Base-by-base conservation (phyloP, 64 coral and sea anemone species). In the Montipora efflorescens region DNA sequence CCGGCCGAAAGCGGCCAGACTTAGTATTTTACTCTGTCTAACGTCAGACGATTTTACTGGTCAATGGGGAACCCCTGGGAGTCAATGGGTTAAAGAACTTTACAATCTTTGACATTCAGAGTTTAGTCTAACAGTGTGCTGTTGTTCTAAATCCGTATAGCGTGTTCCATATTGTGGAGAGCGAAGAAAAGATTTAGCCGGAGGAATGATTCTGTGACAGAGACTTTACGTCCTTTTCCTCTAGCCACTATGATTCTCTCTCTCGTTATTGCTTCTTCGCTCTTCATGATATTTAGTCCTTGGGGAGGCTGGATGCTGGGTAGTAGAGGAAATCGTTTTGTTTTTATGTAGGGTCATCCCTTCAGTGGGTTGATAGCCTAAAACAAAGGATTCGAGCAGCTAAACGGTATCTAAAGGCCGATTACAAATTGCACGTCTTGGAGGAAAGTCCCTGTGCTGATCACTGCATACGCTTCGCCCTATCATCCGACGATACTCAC, bases 341-440 rank as follows among this genome's bases (percentile, higher is more conserved):
- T 18, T 66, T 48, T 19, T 13, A 47, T 79, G 78, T 59, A 94
- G 85, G 92, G 4, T 52, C 59, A 46, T 88, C 86, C 11, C 67
- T 82, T 44, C 47, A 72, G n/a, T 94, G 78, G 92, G 48, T 74
- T 75, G 70, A 88, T n/a, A 83, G 44, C 51, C 9, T 64, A 16
- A 52, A 74, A 81, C 12, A 80, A 66, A 80, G 79, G 72, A 14
- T 94, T 20, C 84, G 73, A 75, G 50, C 77, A 44, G 77, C 84
- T 20, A 88, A 94, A 55, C 15, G 55, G 45, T 94, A 89, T 53
- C 46, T 94, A 10, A 94, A 88, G 73, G 67, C 92, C 18, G 86
- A 94, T 76, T 89, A 89, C 86, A n/a, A n/a, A n/a, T n/a, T n/a
- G n/a, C n/a, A n/a, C n/a, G n/a, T n/a, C n/a, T n/a, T n/a, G n/a